Conservation (phyloP, 1,140 invertebrate genomes). For the Panagrolaimus sp. region DNA sequence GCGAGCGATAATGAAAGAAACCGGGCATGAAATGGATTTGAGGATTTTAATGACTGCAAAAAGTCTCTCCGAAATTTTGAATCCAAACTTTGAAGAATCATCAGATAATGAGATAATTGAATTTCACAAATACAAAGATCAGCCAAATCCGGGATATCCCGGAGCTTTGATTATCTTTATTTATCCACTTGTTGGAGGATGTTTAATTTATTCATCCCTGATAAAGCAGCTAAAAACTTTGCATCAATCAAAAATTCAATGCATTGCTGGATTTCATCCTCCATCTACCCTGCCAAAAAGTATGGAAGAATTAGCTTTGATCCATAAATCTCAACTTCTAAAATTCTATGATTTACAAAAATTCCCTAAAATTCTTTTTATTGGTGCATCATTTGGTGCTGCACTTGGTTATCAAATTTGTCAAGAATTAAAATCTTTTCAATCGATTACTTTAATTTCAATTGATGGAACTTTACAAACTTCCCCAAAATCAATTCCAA, state of each 20-base stretch:
- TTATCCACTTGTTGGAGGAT: background rate
- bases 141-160: too few relatives aligned
- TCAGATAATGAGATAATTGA: background rate
- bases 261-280: background rate
- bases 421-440: background rate
- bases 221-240: background rate
- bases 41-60: background rate
- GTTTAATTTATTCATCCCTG: background rate
- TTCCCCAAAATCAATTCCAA: background rate
- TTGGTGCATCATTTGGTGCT: slow-evolving; percentile 2
- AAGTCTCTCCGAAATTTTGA: background rate
- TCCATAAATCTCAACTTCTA: background rate
- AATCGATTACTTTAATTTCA: background rate
- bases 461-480: slow-evolving; percentile 7
- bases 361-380: background rate
- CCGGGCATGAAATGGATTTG: background rate
- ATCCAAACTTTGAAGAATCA: slow-evolving; percentile 5
- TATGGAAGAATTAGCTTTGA: background rate
- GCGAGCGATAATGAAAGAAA: background rate
- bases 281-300: background rate
- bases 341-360: background rate
- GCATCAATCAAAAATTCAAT: background rate
- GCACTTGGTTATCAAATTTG: background rate
- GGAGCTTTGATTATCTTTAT: background rate
- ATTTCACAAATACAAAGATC: background rate